Evolutionary conservation across 2,888 invertebrate genomes (phyloP).

Genomic region (Acrobeloides nanus): DNA sequence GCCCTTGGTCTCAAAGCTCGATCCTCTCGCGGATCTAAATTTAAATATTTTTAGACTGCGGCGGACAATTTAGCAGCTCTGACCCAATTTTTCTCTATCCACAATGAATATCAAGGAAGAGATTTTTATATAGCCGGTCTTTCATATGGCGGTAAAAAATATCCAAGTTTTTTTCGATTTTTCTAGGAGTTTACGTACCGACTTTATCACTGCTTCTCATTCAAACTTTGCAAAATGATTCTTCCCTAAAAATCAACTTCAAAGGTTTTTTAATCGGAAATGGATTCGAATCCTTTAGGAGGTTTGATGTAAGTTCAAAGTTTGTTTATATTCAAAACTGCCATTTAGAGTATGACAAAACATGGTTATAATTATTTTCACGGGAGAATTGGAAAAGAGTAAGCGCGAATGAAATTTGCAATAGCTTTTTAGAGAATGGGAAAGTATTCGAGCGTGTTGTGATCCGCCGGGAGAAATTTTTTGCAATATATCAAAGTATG

Average conservation of each 20-base stretch:
- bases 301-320: constrained; percentile 15
- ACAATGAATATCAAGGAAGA: constrained; percentile 55
- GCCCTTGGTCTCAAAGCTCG: too few relatives aligned
- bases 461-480: neutral
- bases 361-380: constrained; percentile 36
- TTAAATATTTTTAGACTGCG: constrained; percentile 2
- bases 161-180: too few relatives aligned
- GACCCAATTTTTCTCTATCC: constrained; percentile 27
- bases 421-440: too few relatives aligned
- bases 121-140: constrained; percentile 58
- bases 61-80: neutral
- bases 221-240: constrained; percentile 1
- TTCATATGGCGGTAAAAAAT: constrained; percentile 20
- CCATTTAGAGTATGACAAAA: constrained; percentile 10
- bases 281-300: constrained; percentile 27
- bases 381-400: constrained; percentile 31
- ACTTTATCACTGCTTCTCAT: constrained; percentile 5
- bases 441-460: constrained; percentile 17
- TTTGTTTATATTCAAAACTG: neutral
- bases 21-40: too few relatives aligned
- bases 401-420: too few relatives aligned
- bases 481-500: constrained; percentile 10
- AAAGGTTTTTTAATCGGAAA: constrained; percentile 43
- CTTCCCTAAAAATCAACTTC: constrained; percentile 23
- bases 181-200: constrained; percentile 14